phyloP scores from a whole-genome alignment of 2,888 invertebrate species.

The Tethea ocularis region DNA sequence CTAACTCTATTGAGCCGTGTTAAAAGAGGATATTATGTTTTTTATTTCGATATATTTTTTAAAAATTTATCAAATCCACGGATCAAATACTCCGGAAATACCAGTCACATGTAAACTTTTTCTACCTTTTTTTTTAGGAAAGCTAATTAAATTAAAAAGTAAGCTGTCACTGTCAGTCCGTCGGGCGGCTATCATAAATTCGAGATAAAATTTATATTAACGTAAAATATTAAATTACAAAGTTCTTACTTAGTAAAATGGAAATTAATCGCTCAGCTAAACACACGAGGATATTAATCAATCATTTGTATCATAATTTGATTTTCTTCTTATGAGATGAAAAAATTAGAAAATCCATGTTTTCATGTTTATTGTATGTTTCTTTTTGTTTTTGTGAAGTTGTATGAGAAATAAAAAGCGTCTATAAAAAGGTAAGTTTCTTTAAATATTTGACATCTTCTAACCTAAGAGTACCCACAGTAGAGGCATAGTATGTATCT shows the following conservation, averaged over 20 bases:
- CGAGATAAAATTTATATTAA: slow-evolving; percentile 30
- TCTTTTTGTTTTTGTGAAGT: neutral
- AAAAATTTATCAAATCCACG: too few species aligned
- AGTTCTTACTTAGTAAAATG: slow-evolving; percentile 49
- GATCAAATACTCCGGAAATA: too few species aligned
- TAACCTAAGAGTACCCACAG: too few species aligned
- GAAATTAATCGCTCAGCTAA: slow-evolving; percentile 61
- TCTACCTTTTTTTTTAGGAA: slow-evolving; percentile 18
- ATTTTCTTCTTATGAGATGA: slow-evolving; percentile 51
- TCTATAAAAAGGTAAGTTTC: too few species aligned
- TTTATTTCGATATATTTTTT: too few species aligned
- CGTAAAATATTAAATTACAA: slow-evolving; percentile 39
- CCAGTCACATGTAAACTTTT: slow-evolving; percentile 11
- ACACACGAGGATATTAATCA: slow-evolving; percentile 58
- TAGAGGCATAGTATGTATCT: too few species aligned
- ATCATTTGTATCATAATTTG: slow-evolving; percentile 63
- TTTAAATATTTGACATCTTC: too few species aligned
- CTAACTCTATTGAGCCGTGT: too few species aligned
- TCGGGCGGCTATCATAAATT: slow-evolving; percentile 24
- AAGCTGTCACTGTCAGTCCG: slow-evolving; percentile 49
- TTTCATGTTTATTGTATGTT: neutral
- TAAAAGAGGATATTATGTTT: too few species aligned
- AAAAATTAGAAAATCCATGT: neutral
- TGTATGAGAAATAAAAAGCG: too few species aligned
- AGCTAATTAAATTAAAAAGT: slow-evolving; percentile 46